A percentile compares a stretch with the other conserved stretches of the same genome.
Evolutionary conservation across 2,113 vertebrate species (phyloP).

Genomic region (Hypocryptadius cinnamomeus): DNA sequence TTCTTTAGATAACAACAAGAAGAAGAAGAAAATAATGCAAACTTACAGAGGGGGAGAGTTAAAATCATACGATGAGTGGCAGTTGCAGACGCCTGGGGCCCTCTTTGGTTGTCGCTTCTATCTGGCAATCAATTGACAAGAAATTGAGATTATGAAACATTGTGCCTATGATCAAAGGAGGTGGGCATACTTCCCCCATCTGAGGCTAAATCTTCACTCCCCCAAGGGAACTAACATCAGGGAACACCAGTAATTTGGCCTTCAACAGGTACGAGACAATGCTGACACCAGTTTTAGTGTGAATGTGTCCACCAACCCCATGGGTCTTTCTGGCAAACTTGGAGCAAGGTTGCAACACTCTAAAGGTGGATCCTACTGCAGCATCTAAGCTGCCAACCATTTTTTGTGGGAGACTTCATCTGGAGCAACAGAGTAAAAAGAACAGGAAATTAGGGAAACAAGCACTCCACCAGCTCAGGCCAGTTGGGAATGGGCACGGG

Average conservation of each 20-base stretch:
- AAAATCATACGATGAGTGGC: conserved; percentile 68
- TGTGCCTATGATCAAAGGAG: conserved; percentile 25
- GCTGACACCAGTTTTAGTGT: background rate
- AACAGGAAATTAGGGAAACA: background rate
- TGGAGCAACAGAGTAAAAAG: background rate
- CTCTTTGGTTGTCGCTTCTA: conserved; percentile 70
- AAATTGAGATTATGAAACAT: conserved; percentile 69
- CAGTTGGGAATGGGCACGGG: background rate
- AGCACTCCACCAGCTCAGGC: background rate
- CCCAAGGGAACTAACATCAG: background rate
- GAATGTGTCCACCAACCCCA: background rate
- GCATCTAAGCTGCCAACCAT: accelerated
- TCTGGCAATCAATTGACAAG: conserved; percentile 72
- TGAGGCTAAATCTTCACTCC: conserved; percentile 18
- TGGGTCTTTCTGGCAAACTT: background rate
- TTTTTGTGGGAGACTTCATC: background rate
- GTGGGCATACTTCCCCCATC: conserved; percentile 31
- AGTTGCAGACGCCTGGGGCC: conserved; percentile 62
- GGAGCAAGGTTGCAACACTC: background rate
- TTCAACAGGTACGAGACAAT: background rate
- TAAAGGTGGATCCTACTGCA: background rate
- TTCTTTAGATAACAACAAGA: conserved; percentile 40
- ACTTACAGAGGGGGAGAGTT: conserved; percentile 70
- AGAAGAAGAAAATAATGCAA: conserved; percentile 53
- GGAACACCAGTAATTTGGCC: background rate